Percentiles rank a stretch among this genome's conserved stretches.
Evolutionary conservation across 1,140 invertebrate genomes (phyloP).

Genomic region (Argopecten irradians): DNA sequence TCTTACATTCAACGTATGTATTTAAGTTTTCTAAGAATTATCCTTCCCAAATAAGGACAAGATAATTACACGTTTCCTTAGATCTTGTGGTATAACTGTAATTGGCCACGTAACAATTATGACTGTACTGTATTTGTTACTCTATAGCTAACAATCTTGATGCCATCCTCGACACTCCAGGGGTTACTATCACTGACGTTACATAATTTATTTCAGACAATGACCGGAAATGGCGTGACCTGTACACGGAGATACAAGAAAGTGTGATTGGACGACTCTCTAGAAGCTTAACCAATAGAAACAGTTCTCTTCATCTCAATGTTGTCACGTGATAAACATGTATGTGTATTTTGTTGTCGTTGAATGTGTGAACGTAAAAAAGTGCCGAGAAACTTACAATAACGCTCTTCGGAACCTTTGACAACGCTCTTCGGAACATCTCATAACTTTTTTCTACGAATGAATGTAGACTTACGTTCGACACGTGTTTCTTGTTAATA

Average conservation of each 20-base stretch:
- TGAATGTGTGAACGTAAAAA: neutral
- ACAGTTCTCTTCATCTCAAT: neutral
- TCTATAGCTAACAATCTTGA: no score
- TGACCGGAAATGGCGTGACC: slow-evolving; percentile 39
- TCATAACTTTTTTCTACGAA: neutral
- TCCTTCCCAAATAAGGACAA: no score
- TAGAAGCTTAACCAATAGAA: neutral
- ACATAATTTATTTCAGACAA: neutral
- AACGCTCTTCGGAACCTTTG: neutral
- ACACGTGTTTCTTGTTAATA: neutral
- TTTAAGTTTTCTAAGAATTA: no score
- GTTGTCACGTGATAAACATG: neutral
- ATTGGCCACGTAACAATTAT: no score
- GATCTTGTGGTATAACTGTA: no score
- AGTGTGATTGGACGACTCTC: neutral
- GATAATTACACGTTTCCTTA: no score
- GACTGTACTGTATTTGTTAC: no score
- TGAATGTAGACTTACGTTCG: neutral
- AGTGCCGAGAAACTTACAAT: neutral
- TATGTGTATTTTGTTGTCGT: neutral
- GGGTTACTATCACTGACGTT: neutral
- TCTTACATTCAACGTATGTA: no score
- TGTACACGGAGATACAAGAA: slow-evolving; percentile 49
- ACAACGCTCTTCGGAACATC: neutral
- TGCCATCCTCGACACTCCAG: no score